phyloP scores from a whole-genome alignment of 2,113 vertebrate species.

The Dasyurus viverrinus region DNA sequence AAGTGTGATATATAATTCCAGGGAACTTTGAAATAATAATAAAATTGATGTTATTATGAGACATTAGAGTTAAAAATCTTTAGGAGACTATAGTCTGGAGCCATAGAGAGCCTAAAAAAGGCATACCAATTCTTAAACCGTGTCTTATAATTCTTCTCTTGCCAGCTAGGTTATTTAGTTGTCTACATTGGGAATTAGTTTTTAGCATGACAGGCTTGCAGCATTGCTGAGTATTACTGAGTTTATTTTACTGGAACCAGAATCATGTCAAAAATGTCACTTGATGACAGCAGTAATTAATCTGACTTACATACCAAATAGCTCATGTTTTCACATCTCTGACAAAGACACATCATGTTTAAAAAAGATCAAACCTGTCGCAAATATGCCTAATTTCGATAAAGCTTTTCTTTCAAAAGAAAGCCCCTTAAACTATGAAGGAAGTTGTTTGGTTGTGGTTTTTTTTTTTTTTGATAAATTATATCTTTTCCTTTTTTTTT shows the following conservation, averaged over 20 bases:
- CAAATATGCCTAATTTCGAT: constrained; percentile 19
- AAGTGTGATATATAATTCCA: not conserved
- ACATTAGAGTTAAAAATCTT: constrained; percentile 42
- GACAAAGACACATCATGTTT: constrained; percentile 28
- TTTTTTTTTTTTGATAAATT: not conserved
- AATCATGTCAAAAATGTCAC: constrained; percentile 41
- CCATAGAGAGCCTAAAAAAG: constrained; percentile 6
- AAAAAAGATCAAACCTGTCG: constrained; percentile 6
- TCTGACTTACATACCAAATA: constrained; percentile 24
- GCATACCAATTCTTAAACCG: constrained; percentile 56
- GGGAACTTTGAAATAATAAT: constrained; percentile 33
- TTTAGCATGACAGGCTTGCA: constrained; percentile 42
- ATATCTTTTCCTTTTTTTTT: not conserved
- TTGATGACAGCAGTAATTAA: constrained; percentile 56
- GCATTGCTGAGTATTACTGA: constrained; percentile 9
- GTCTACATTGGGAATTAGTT: constrained; percentile 66
- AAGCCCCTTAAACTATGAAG: constrained; percentile 3
- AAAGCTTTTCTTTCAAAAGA: not conserved
- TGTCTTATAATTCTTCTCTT: constrained; percentile 55
- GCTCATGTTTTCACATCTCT: not conserved
- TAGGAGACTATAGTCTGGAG: constrained; percentile 51
- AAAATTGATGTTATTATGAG: constrained; percentile 48
- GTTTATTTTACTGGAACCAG: constrained; percentile 52
- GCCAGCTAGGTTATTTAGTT: constrained; percentile 69
- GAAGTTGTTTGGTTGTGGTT: not conserved